Evolutionary conservation across 2,113 vertebrate species (phyloP), one percentile per base, ranked within the genome.

Genomic region (Ibidorhyncha struthersii): DNA sequence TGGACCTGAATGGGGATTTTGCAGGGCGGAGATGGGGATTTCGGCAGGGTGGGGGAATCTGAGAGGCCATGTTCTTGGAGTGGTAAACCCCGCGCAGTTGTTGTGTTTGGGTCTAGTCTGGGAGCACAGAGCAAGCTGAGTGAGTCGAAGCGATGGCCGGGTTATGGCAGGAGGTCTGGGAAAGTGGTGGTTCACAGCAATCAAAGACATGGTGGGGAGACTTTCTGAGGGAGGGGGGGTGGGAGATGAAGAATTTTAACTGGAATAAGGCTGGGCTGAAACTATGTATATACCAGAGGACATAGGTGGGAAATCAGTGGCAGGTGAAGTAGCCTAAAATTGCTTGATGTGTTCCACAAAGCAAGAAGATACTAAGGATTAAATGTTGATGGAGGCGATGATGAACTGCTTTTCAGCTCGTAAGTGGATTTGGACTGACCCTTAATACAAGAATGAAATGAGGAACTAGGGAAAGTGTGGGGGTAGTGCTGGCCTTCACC

Each of bases 141-240:
- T 0, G 23, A 62, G 59, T 10, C 0, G 0, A 6, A 66, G 89
- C 38, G 1, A 1, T 20, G 72, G 8, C 21, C 3, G 1, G 40
- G 61, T 14, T 26, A 30, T 18, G 71, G 66, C 10, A 12, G 45
- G 16, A 82, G 36, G 13, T 38, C 8, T 61, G 86, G 65, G 77
- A 61, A 55, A 32, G 32, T 45, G 49, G 13, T 17, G n/a, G 19
- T 17, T 80, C 32, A 14, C 23, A 30, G 52, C 26, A n/a, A 5
- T 16, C 25, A 6, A 15, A 50, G 69, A n/a, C 4, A 0, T 3
- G 0, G 0, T 61, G 67, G 16, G 38, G 43, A 69, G 25, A 27
- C 21, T 72, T 74, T 41, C 18, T 41, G 32, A 14, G 29, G 8
- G 2, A 5, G 12, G 21, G 21, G 2, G 8, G 26, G 47, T 40